phyloP scores from a whole-genome alignment of 2,888 invertebrate species.

The Amorpha juglandis region DNA sequence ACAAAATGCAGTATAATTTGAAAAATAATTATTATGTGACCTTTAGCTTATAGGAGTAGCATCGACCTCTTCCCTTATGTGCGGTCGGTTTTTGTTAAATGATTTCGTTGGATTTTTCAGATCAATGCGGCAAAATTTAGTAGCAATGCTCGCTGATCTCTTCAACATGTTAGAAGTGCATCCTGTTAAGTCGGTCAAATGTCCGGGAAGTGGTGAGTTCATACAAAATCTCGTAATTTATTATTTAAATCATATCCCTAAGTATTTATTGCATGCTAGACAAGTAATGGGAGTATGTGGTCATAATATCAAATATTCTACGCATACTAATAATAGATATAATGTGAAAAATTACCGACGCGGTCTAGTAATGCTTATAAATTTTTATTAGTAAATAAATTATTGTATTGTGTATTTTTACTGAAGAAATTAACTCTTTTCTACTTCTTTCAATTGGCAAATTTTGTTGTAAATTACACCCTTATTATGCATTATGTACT shows the following conservation, averaged over 20 bases:
- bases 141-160: conserved; percentile 96
- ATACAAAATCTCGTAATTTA: conserved; percentile 33
- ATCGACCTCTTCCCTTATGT: no score
- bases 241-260: conserved; percentile 8
- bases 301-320: conserved; percentile 78
- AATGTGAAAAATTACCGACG: conserved; percentile 28
- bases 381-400: conserved; percentile 43
- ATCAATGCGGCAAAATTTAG: conserved; percentile 95
- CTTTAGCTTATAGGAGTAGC: no score
- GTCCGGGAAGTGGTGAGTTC: conserved; percentile 88
- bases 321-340: conserved; percentile 60
- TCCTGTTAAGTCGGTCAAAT: conserved; percentile 93
- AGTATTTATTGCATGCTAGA: conserved; percentile 76
- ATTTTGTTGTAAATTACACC: conserved; percentile 24
- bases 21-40: no score
- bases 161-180: conserved; percentile 97
- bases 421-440: conserved; percentile 26
- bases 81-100: no score
- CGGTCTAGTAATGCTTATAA: conserved; percentile 59
- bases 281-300: conserved; percentile 81
- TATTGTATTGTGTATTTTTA: conserved; percentile 41
- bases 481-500: conserved; percentile 29
- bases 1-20: no score
- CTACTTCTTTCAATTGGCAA: background rate
- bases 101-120: conserved; percentile 67